Evolutionary conservation across 2,888 invertebrate species (phyloP).

Genomic region (Chymomyza fuscimana): DNA sequence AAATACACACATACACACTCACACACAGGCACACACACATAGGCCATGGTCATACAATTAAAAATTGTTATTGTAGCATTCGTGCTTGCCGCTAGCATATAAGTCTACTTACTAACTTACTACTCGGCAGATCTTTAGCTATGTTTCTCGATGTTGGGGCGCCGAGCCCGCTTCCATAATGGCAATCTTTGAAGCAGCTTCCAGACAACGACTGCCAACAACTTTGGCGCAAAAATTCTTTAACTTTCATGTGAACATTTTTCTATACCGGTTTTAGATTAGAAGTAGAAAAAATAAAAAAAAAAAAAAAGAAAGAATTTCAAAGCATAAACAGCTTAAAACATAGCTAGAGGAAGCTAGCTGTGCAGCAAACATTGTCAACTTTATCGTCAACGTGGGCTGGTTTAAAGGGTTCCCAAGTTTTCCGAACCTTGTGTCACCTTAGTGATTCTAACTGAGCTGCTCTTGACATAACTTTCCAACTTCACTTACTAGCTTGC

Average conservation of each 20-base stretch:
- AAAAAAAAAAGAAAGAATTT: constrained; percentile 57
- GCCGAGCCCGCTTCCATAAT: constrained; percentile 41
- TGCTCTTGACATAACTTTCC: constrained; percentile 9
- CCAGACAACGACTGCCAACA: constrained; percentile 34
- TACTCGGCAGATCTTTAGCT: constrained; percentile 12
- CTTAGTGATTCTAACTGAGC: constrained; percentile 13
- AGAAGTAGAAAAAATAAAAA: constrained; percentile 32
- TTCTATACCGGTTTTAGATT: constrained; percentile 72
- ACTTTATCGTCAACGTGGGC: not conserved
- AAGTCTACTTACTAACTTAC: constrained; percentile 59
- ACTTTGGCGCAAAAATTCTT: constrained; percentile 32
- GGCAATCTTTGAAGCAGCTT: constrained; percentile 54
- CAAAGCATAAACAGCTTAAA: constrained; percentile 56
- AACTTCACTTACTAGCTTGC: constrained; percentile 14
- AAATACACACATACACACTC: constrained; percentile 24
- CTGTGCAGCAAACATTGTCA: not conserved
- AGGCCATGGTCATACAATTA: constrained; percentile 6
- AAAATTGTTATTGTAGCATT: constrained; percentile 31
- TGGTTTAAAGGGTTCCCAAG: not conserved
- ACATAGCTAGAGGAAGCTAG: not conserved
- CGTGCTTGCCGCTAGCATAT: constrained; percentile 58
- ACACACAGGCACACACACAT: constrained; percentile 2
- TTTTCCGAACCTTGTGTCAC: not conserved
- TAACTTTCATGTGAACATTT: constrained; percentile 70
- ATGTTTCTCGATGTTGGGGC: constrained; percentile 54